Conservation (phyloP, 2,113 vertebrate species). For the Suncus etruscus region DNA sequence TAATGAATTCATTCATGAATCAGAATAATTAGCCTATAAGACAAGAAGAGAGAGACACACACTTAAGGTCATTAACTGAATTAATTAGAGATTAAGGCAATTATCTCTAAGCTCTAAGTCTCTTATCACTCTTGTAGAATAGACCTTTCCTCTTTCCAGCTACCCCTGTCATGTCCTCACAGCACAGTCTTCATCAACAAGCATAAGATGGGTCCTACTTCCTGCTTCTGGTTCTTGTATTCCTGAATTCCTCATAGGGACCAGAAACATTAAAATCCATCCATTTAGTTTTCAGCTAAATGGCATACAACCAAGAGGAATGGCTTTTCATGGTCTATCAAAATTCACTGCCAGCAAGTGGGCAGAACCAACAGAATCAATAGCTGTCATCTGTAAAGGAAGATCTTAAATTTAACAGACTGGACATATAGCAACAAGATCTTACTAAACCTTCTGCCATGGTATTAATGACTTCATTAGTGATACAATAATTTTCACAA, state of each 20-base stretch:
- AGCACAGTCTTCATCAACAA: not conserved
- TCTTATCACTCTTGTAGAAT: not conserved
- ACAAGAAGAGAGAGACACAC: not conserved
- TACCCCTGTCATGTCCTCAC: not conserved
- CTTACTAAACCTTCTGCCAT: too few species aligned
- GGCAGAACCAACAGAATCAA: too few species aligned
- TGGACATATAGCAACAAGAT: too few species aligned
- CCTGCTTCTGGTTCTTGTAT: not conserved
- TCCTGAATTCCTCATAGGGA: not conserved
- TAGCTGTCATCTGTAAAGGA: too few species aligned
- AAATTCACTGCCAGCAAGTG: not conserved
- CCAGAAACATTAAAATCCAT: not conserved
- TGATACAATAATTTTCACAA: too few species aligned
- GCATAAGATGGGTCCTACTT: not conserved
- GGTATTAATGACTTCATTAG: too few species aligned
- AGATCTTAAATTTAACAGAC: too few species aligned
- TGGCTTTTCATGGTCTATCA: not conserved
- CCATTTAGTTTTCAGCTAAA: not conserved
- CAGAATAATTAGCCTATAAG: slow-evolving; percentile 45
- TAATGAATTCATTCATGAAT: slow-evolving; percentile 42
- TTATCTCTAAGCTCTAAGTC: not conserved
- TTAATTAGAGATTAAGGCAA: slow-evolving; percentile 10
- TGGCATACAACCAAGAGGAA: not conserved
- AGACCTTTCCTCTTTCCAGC: not conserved
- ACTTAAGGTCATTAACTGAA: not conserved